Percentiles rank a stretch among this genome's conserved stretches.
Conservation (phyloP, 1,140 invertebrate genomes). For the Lepidurus couesii region DNA sequence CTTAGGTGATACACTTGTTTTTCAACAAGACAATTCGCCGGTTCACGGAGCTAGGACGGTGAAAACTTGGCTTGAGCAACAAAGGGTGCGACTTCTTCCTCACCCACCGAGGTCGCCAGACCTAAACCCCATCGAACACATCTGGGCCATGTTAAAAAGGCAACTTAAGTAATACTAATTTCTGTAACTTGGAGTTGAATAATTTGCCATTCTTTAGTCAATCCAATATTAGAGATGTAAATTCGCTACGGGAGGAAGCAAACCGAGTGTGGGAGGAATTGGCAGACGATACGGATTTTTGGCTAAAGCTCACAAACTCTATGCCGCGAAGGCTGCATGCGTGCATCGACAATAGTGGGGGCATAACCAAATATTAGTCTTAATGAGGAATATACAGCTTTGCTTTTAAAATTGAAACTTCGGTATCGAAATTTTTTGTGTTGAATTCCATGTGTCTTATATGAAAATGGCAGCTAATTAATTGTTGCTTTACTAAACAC, state of each 20-base stretch:
- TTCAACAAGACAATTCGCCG: not conserved
- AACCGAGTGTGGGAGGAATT: not conserved
- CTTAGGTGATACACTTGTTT: not conserved
- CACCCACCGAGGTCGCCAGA: no score
- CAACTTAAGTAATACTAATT: not conserved
- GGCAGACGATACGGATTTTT: conserved; percentile 8
- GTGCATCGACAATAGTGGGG: not conserved
- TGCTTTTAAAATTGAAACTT: no score
- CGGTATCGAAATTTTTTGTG: no score
- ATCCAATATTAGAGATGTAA: not conserved
- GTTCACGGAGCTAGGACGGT: not conserved
- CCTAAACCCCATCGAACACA: not conserved
- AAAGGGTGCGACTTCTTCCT: not conserved
- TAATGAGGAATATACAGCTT: no score
- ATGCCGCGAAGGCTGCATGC: not conserved
- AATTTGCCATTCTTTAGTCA: not conserved
- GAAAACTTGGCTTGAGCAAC: not conserved
- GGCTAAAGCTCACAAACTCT: conserved; percentile 20
- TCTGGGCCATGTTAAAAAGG: not conserved
- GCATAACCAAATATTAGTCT: no score
- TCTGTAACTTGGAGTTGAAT: not conserved
- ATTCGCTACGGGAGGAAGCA: not conserved
- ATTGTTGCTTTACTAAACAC: no score
- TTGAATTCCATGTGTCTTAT: no score
- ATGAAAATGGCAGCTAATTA: no score